Evolutionary conservation across 2,888 invertebrate genomes (phyloP).

Genomic region (Phaonia tiefii): DNA sequence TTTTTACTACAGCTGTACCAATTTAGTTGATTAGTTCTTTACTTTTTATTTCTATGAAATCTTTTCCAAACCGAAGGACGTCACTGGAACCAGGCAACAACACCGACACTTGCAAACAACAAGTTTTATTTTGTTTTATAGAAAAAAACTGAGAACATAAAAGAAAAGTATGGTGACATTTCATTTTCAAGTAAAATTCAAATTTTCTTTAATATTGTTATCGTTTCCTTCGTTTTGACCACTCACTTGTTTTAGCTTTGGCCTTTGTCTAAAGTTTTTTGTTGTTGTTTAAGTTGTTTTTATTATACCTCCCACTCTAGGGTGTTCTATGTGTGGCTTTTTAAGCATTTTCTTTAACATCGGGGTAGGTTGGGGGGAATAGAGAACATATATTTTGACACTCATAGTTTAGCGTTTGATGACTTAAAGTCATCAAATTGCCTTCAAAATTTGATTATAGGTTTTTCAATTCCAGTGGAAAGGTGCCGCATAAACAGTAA

Average conservation of each 20-base stretch:
- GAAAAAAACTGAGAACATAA: conserved; percentile 38
- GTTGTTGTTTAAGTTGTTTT: conserved; percentile 15
- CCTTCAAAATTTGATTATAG: too few species aligned
- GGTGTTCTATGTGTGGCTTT: too few species aligned
- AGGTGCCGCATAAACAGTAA: too few species aligned
- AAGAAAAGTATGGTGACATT: neutral
- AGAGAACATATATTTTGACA: too few species aligned
- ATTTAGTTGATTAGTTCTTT: conserved; percentile 61
- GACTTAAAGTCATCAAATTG: too few species aligned
- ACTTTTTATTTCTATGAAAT: neutral
- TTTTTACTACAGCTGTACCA: conserved; percentile 54
- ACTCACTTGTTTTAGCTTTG: conserved; percentile 3
- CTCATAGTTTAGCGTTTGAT: too few species aligned
- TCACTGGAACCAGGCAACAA: neutral
- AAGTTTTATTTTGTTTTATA: neutral
- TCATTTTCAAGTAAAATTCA: conserved; percentile 56
- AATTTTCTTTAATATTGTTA: conserved; percentile 40
- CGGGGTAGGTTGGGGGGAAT: too few species aligned
- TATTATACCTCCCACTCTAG: too few species aligned
- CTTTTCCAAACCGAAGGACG: neutral
- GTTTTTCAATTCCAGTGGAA: too few species aligned
- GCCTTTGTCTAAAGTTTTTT: conserved; percentile 13
- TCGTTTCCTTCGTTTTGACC: conserved; percentile 13
- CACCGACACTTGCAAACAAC: neutral
- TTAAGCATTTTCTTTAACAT: too few species aligned